phyloP scores from a whole-genome alignment of 2,113 vertebrate species.

The Boleophthalmus pectinirostris region DNA sequence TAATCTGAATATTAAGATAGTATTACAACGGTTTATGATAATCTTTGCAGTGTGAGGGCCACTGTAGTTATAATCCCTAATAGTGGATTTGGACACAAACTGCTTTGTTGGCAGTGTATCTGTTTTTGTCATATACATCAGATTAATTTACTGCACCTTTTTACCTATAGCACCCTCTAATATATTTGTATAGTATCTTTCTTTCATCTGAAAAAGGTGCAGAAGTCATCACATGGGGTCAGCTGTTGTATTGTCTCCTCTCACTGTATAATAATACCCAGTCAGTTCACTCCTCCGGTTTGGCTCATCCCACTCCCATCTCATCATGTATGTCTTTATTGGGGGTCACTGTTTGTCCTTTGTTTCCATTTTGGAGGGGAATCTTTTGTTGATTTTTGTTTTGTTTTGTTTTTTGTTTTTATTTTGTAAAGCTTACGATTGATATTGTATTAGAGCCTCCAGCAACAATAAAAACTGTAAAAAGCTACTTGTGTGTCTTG shows the following conservation, averaged over 20 bases:
- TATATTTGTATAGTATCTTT: conserved; percentile 69
- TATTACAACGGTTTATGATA: conserved; percentile 71
- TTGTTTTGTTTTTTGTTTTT: conserved; percentile 68
- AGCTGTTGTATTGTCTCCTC: conserved; percentile 54
- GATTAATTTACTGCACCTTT: conserved; percentile 47
- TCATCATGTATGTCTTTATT: conserved; percentile 65
- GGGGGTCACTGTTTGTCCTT: conserved; percentile 72
- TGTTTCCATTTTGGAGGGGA: conserved; percentile 75
- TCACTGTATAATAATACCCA: conserved; percentile 55
- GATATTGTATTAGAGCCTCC: conserved; percentile 84
- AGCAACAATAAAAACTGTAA: conserved; percentile 82
- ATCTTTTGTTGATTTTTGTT: conserved; percentile 71
- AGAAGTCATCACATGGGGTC: conserved; percentile 35
- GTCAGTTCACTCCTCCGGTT: conserved; percentile 47
- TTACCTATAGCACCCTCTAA: conserved; percentile 29
- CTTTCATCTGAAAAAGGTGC: conserved; percentile 43
- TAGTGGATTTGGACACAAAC: conserved; percentile 33
- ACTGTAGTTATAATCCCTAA: conserved; percentile 56
- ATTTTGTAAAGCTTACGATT: conserved; percentile 83
- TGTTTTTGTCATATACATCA: conserved; percentile 48
- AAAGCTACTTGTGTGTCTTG: conserved; percentile 40
- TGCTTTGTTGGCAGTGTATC: conserved; percentile 33
- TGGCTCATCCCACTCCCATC: conserved; percentile 42
- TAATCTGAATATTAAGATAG: conserved; percentile 58
- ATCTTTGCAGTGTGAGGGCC: conserved; percentile 58